Conservation (phyloP, 2,888 invertebrate genomes). For the Aphodius sticticus region DNA sequence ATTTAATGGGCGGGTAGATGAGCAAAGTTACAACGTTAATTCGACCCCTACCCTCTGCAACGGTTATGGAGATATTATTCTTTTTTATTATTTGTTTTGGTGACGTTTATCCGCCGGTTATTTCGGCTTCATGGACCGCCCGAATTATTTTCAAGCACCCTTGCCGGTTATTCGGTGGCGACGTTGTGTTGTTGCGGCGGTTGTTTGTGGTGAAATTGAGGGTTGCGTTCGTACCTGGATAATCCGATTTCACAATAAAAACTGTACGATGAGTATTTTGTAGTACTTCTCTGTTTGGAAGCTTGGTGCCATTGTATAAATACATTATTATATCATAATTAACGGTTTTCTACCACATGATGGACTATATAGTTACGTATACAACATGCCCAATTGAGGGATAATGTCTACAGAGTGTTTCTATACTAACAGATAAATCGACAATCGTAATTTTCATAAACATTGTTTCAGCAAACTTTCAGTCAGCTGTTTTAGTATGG, state of each 20-base stretch:
- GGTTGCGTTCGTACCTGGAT: neutral
- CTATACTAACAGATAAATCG: too few species aligned
- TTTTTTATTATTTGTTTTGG: constrained; percentile 23
- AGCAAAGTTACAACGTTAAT: neutral
- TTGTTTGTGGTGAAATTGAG: neutral
- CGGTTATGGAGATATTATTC: constrained; percentile 10
- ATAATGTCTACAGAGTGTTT: too few species aligned
- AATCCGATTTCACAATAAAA: neutral
- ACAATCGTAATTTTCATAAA: too few species aligned
- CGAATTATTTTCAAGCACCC: neutral
- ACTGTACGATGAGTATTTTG: neutral
- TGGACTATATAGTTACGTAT: too few species aligned
- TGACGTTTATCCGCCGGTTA: constrained; percentile 14
- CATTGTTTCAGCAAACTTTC: too few species aligned
- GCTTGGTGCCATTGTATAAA: neutral
- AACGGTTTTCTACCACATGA: too few species aligned
- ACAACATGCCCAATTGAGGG: too few species aligned
- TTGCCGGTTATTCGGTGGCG: neutral
- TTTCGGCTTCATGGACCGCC: neutral
- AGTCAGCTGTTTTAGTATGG: too few species aligned
- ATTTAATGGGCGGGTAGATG: neutral
- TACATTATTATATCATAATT: too few species aligned
- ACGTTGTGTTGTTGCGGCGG: neutral
- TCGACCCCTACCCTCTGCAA: neutral
- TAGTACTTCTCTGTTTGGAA: neutral